phyloP scores from a whole-genome alignment of 2,113 vertebrate species.

The Odocoileus hemionus region DNA sequence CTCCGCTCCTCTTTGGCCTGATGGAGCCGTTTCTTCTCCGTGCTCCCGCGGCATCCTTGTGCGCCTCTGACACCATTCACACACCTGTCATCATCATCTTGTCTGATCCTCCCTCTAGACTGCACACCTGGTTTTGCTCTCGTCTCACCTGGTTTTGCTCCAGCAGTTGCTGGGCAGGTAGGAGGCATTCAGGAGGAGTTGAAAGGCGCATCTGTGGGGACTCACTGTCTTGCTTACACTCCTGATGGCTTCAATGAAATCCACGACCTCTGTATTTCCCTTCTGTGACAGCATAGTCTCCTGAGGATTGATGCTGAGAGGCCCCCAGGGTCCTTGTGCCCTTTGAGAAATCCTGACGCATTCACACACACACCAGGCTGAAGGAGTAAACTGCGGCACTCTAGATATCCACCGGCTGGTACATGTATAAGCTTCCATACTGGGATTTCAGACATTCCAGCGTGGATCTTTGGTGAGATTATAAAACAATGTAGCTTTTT shows the following conservation, averaged over 20 bases:
- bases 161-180: neutral
- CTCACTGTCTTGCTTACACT: neutral
- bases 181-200: neutral
- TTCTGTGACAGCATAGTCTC: neutral
- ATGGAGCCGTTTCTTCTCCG: neutral
- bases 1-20: neutral
- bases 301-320: neutral
- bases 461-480: neutral
- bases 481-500: neutral
- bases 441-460: neutral
- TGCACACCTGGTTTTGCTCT: too few species aligned
- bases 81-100: fast-evolving
- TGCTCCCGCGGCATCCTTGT: fast-evolving
- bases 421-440: neutral
- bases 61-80: neutral
- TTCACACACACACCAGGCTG: fast-evolving
- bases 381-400: neutral
- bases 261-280: neutral
- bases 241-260: neutral
- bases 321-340: neutral
- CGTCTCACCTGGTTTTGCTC: neutral
- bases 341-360: neutral
- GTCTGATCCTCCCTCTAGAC: neutral
- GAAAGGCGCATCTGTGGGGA: fast-evolving
- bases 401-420: fast-evolving